phyloP scores from a whole-genome alignment of 2,797 vertebrate species.

The Mormyrops boulengeri region DNA sequence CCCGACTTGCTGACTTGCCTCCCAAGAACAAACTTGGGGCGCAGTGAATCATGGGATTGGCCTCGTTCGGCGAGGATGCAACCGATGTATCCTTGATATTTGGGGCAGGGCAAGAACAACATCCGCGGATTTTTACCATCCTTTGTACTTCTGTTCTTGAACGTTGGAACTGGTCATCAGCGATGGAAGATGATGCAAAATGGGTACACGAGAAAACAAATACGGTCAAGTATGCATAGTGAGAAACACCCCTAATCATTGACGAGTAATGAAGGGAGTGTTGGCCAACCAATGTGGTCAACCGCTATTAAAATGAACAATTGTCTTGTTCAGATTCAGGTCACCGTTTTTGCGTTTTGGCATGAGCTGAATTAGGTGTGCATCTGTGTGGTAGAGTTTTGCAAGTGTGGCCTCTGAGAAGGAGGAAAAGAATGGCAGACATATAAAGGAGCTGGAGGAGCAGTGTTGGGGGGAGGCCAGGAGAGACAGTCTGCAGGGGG shows the following conservation, averaged over 20 bases:
- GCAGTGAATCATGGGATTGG: background rate
- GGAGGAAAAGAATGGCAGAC: constrained; percentile 24
- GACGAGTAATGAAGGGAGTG: background rate
- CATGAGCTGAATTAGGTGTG: background rate
- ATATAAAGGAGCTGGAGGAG: constrained; percentile 21
- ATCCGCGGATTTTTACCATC: background rate
- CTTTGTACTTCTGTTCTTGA: background rate
- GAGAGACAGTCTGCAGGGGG: constrained; percentile 44
- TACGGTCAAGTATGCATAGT: background rate
- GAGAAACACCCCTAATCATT: background rate
- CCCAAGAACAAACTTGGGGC: background rate
- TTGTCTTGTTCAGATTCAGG: background rate
- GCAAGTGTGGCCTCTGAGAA: constrained; percentile 39
- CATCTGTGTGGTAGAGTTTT: constrained; percentile 38
- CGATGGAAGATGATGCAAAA: background rate
- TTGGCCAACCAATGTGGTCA: background rate
- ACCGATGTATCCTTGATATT: background rate
- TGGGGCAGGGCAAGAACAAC: background rate
- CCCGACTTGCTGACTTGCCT: background rate
- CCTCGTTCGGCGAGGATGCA: background rate
- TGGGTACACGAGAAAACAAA: background rate
- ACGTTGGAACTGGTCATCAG: background rate
- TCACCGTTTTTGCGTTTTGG: background rate
- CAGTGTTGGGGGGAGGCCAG: constrained; percentile 29
- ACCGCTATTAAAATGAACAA: background rate